phyloP scores from a whole-genome alignment of 2,797 vertebrate species.

The Trematomus bernacchii region DNA sequence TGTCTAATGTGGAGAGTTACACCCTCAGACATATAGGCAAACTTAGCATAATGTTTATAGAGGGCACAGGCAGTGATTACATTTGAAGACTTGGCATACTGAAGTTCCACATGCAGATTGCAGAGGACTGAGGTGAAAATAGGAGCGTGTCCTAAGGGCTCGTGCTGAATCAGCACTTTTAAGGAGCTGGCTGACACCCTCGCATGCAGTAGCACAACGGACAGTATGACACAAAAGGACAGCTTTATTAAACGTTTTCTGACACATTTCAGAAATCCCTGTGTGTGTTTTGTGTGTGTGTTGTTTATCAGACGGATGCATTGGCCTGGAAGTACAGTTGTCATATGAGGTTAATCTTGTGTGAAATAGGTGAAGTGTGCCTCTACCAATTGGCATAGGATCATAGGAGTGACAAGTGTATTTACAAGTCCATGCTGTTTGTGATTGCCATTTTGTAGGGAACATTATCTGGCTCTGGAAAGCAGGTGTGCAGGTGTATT shows the following conservation, averaged over 20 bases:
- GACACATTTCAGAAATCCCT: slow-evolving; percentile 25
- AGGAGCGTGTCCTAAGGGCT: slow-evolving; percentile 17
- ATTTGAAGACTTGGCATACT: slow-evolving; percentile 39
- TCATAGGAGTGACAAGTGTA: slow-evolving; percentile 6
- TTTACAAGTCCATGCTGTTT: neutral
- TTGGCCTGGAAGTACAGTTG: slow-evolving; percentile 37
- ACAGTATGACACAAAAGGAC: slow-evolving; percentile 37
- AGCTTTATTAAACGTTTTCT: slow-evolving; percentile 50
- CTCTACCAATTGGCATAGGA: slow-evolving; percentile 17
- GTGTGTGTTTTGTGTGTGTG: neutral
- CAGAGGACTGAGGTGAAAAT: slow-evolving; percentile 20
- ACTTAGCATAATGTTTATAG: slow-evolving; percentile 13
- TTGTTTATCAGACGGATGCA: slow-evolving; percentile 43
- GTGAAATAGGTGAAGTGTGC: slow-evolving; percentile 28
- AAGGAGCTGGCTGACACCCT: slow-evolving; percentile 32
- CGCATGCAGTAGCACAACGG: slow-evolving; percentile 10
- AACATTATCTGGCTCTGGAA: neutral
- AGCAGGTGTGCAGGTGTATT: neutral
- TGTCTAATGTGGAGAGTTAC: slow-evolving; percentile 7
- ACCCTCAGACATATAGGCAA: slow-evolving; percentile 25
- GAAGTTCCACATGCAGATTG: slow-evolving; percentile 25
- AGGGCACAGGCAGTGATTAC: neutral
- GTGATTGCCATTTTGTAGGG: neutral
- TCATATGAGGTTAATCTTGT: slow-evolving; percentile 16
- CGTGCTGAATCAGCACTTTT: slow-evolving; percentile 42